These are phyloP conservation scores for Tachysurus vachellii DNA, from an alignment of 2,113 vertebrate species.

Conservation along the genomic window DNA sequence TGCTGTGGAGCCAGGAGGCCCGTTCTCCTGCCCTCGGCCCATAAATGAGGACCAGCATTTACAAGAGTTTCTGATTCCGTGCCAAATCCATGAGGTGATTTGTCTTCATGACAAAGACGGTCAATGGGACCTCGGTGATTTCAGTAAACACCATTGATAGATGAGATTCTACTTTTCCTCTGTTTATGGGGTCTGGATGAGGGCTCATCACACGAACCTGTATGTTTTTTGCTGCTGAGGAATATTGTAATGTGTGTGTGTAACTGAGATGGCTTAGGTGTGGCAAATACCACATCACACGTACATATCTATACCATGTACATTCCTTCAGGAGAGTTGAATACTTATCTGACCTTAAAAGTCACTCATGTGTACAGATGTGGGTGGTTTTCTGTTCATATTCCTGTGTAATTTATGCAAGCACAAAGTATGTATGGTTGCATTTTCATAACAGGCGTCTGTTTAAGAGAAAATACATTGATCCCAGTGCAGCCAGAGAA, in stretches of 20 bases:
- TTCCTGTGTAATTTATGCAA: constrained; percentile 10
- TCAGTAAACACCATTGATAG: constrained; percentile 17
- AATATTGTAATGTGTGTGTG: background rate
- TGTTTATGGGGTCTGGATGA: background rate
- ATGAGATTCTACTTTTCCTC: background rate
- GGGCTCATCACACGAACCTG: background rate
- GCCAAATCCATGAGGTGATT: constrained; percentile 21
- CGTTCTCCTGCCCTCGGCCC: constrained; percentile 40
- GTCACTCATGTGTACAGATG: background rate
- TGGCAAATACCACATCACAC: constrained; percentile 32
- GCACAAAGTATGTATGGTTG: constrained; percentile 11
- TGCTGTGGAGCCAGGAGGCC: constrained; percentile 62
- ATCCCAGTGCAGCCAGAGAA: constrained; percentile 45
- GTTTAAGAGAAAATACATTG: constrained; percentile 47
- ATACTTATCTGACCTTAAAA: constrained; percentile 46
- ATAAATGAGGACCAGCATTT: constrained; percentile 59
- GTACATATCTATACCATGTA: constrained; percentile 15
- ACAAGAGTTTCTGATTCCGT: constrained; percentile 46
- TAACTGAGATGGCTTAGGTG: background rate
- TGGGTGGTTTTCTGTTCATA: constrained; percentile 21
- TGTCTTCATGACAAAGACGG: constrained; percentile 42
- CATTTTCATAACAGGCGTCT: constrained; percentile 43
- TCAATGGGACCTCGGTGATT: background rate
- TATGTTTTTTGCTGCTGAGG: background rate
- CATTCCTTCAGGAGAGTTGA: constrained; percentile 31